Evolutionary conservation across 1,140 invertebrate genomes (phyloP).

Genomic region (Drosophila funebris): DNA sequence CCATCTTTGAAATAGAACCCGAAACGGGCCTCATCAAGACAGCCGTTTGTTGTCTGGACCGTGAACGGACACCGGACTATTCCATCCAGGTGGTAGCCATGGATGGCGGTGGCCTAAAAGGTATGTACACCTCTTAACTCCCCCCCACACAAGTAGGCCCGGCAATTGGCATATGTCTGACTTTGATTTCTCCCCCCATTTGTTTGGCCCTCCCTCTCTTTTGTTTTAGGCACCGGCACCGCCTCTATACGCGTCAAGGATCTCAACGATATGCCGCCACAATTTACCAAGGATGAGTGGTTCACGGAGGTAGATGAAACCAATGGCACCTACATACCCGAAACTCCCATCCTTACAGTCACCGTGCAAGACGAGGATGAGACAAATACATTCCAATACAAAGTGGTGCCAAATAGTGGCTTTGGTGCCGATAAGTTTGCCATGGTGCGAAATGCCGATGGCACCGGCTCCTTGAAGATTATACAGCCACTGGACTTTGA

Average conservation of each 20-base stretch:
- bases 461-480: constrained; percentile 88
- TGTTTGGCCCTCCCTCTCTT: constrained; percentile 36
- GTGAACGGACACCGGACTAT: constrained; percentile 88
- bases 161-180: constrained; percentile 4
- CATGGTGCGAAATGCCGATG: constrained; percentile 88
- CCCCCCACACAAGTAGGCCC: neutral
- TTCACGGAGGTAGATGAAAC: constrained; percentile 88
- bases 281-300: constrained; percentile 88
- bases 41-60: constrained; percentile 87
- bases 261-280: constrained; percentile 87
- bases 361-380: constrained; percentile 88
- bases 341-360: constrained; percentile 87
- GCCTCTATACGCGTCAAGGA: constrained; percentile 87
- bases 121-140: constrained; percentile 73
- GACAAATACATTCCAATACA: constrained; percentile 85
- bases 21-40: constrained; percentile 88
- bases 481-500: constrained; percentile 87
- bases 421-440: constrained; percentile 88
- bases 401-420: constrained; percentile 86
- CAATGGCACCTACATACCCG: constrained; percentile 86
- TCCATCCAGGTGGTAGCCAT: constrained; percentile 88
- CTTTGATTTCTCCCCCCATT: neutral
- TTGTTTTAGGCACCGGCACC: constrained; percentile 74
- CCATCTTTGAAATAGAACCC: constrained; percentile 88
- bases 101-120: constrained; percentile 86